Evolutionary conservation across 2,797 vertebrate species (phyloP), one percentile per base, ranked within the genome.

Genomic region (Oreortyx pictus): DNA sequence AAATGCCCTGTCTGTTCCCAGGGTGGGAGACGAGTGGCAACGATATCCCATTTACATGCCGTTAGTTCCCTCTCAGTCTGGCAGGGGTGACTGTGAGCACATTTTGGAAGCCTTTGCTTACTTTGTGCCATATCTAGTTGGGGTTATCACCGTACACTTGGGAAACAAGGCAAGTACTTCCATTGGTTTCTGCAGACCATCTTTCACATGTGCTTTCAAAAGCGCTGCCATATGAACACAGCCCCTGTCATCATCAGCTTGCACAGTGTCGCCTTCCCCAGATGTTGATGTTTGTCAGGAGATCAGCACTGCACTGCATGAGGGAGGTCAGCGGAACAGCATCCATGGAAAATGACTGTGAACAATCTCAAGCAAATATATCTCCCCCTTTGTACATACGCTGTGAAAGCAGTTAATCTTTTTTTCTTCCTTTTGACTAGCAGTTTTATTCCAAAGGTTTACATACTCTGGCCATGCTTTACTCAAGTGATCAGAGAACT

Each of bases 21-120:
- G 3, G 1, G 5, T 23, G 20, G 0, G 2, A 60, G 14, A 18
- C 15, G 18, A 79, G 24, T 47, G 15, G 15, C 0, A 3, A 71
- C n/a, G 35, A 31, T 87, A 20, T 39, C 43, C 67, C 2, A 0
- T 25, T 62, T 52, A 52, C 50, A 17, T 50, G 49, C 25, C 9
- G 6, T 29, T 52, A 29, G 2, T 52, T 89, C 18, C n/a, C 25
- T 44, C 35, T 71, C 1, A 1, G 3, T 2, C 22, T 29, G 35
- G 20, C n/a, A 54, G 29, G 8, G 2, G 7, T 22, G 37, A 33
- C n/a, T 29, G 49, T 11, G 31, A 66, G 25, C n/a, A 78, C 5
- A 9, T 27, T 81, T 78, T 73, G 22, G 33, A 16, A 94, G 14
- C 9, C 2, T 74, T 52, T 57, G 3, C 22, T 93, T 82, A 9